Conservation (phyloP, 2,113 vertebrate species). For the Solenodon paradoxus region DNA sequence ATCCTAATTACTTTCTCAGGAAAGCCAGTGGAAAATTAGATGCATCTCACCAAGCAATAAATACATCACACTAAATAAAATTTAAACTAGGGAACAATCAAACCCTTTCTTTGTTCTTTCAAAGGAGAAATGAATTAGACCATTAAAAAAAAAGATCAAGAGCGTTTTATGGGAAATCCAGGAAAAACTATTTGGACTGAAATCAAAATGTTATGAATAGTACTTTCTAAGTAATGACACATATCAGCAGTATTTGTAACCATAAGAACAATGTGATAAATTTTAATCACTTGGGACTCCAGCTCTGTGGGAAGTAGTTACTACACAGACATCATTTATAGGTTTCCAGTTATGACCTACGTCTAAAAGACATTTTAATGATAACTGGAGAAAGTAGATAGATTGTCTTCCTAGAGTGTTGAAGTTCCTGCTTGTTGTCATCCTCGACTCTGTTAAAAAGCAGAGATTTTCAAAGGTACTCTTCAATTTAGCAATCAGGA, state of each 20-base stretch:
- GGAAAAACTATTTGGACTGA: constrained; percentile 79
- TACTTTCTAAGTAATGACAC: constrained; percentile 85
- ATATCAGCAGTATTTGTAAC: constrained; percentile 87
- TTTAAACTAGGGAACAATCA: constrained; percentile 76
- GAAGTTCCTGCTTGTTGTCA: constrained; percentile 90
- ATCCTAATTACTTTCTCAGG: constrained; percentile 71
- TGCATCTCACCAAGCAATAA: constrained; percentile 71
- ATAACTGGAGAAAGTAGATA: constrained; percentile 89
- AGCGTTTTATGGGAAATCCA: constrained; percentile 78
- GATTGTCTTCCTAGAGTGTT: constrained; percentile 89
- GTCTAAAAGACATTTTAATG: constrained; percentile 89
- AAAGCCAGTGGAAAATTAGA: constrained; percentile 64
- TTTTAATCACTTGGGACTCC: constrained; percentile 84
- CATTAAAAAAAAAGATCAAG: constrained; percentile 70
- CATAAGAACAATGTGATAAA: constrained; percentile 87
- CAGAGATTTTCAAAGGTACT: constrained; percentile 85
- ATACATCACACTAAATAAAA: constrained; percentile 76
- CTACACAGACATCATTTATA: constrained; percentile 88
- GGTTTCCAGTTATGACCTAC: constrained; percentile 90
- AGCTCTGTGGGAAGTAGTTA: constrained; percentile 86
- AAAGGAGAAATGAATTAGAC: constrained; percentile 65
- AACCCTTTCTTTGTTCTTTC: constrained; percentile 76
- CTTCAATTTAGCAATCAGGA: constrained; percentile 81
- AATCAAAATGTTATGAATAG: constrained; percentile 85
- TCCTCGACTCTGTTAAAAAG: constrained; percentile 84